A percentile compares a stretch with the other conserved stretches of the same genome.
Evolutionary conservation across 2,888 invertebrate genomes (phyloP).

Genomic region (Rotaria magnacalcarata): DNA sequence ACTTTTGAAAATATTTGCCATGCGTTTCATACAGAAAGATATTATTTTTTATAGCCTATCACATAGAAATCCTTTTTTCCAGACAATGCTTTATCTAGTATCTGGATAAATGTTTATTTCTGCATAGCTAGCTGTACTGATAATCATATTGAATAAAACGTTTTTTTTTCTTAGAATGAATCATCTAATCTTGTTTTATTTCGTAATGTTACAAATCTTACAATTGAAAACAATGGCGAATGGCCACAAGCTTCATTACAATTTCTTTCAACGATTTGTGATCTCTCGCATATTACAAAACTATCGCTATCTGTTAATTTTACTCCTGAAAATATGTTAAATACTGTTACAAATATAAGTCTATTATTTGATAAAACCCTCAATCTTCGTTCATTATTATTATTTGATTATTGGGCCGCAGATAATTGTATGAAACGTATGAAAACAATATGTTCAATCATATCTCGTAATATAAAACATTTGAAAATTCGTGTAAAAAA

Average conservation of each 20-base stretch:
- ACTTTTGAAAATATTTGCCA: too few species aligned
- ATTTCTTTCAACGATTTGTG: neutral
- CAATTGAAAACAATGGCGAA: neutral
- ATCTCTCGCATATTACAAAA: neutral
- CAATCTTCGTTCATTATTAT: neutral
- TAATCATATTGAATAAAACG: neutral
- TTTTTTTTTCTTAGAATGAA: neutral
- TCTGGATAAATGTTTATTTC: neutral
- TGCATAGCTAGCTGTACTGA: neutral
- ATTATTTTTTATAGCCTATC: too few species aligned
- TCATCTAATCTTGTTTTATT: neutral
- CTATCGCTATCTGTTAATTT: neutral
- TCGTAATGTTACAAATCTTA: neutral
- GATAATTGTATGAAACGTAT: neutral
- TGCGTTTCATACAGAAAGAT: too few species aligned
- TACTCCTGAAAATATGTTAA: neutral
- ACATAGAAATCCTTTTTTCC: too few species aligned
- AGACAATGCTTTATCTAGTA: too few species aligned
- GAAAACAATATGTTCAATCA: neutral
- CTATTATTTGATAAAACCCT: neutral
- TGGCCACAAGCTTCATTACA: neutral
- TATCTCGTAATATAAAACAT: neutral
- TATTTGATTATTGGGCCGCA: neutral
- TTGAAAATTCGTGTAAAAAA: neutral
- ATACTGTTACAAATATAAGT: neutral